These are phyloP conservation scores for Pogonocherus hispidulus DNA, from an alignment of 2,888 invertebrate species.

Conservation along the genomic window DNA sequence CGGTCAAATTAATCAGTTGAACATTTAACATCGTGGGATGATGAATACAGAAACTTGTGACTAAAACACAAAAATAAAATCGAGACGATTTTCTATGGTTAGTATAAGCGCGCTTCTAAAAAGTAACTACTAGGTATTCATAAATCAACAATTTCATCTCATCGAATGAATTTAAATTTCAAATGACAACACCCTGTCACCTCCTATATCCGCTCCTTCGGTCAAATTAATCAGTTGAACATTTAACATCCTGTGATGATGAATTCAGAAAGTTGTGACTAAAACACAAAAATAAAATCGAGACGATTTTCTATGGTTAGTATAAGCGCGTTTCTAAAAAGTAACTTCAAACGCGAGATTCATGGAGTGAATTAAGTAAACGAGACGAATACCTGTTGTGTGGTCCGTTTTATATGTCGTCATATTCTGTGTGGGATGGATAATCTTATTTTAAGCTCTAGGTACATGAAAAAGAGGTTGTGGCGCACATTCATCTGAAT, in stretches of 20 bases:
- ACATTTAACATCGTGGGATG: too few relatives aligned
- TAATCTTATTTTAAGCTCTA: slow-evolving; percentile 43
- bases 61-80: slow-evolving; percentile 19
- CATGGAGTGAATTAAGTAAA: slow-evolving; percentile 42
- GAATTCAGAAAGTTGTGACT: too few relatives aligned
- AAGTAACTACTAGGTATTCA: too few relatives aligned
- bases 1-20: too few relatives aligned
- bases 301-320: slow-evolving; percentile 40
- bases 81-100: slow-evolving; percentile 39
- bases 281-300: slow-evolving; percentile 21
- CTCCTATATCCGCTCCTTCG: too few relatives aligned
- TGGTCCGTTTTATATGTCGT: slow-evolving; percentile 44
- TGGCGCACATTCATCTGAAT: slow-evolving; percentile 36
- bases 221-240: too few relatives aligned
- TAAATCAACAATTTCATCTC: too few relatives aligned
- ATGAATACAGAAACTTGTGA: too few relatives aligned
- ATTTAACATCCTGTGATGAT: too few relatives aligned
- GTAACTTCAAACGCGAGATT: slow-evolving; percentile 18
- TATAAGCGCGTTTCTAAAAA: slow-evolving; percentile 47
- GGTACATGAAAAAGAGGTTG: slow-evolving; percentile 32
- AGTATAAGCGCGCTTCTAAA: slow-evolving; percentile 47
- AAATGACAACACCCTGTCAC: too few relatives aligned
- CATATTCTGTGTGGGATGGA: slow-evolving; percentile 46
- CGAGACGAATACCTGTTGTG: slow-evolving; percentile 42
- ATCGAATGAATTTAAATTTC: too few relatives aligned